Evolutionary conservation across 2,797 vertebrate species (phyloP), one percentile per base, ranked within the genome.

Genomic region (Dryobates pubescens): DNA sequence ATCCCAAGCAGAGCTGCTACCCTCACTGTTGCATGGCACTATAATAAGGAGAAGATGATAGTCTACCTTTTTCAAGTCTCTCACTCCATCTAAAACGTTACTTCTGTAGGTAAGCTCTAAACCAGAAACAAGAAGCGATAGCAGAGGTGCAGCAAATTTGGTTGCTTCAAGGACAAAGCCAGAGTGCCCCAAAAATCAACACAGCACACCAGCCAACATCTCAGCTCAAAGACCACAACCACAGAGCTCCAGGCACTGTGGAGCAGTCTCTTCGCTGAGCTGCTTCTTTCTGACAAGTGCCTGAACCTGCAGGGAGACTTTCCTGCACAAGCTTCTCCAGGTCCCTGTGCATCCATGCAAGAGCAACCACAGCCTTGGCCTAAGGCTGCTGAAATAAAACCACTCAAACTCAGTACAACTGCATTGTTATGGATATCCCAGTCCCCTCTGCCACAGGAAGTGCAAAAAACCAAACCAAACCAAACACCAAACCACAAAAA

Each of bases 51-150:
- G 59, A 57, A 83, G 49, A 27, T 13, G 32, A 26, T 47, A 22
- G 15, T 27, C 56, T 69, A 27, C 16, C 4, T 57, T 72, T 16
- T 13, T 22, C 10, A 34, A 3, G 7, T n/a, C 5, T 2, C 22
- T 81, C 13, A 24, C 45, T 72, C 16, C 71, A 10, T 6, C n/a
- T 61, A 49, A 79, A 92, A 13, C 30, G 9, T 79, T 29, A 26
- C 9, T 47, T 7, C 41, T 47, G 18, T 0, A 2, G 41, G n/a
- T 36, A 36, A 75, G 9, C 17, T 10, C 3, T 57, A 47, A 38
- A 23, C 5, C 1, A 2, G 49, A 41, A 20, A 0, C 0, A 4
- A 61, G 43, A 14, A 62, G 7, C 0, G 0, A 43, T 20, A 15
- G 18, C 2, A 12, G 41, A 64, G 54, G 20, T n/a, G 34, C 9